A percentile compares a stretch with the other conserved stretches of the same genome.
phyloP scores from a whole-genome alignment of 92 coral and sea anemone species.

The Ricordea florida region DNA sequence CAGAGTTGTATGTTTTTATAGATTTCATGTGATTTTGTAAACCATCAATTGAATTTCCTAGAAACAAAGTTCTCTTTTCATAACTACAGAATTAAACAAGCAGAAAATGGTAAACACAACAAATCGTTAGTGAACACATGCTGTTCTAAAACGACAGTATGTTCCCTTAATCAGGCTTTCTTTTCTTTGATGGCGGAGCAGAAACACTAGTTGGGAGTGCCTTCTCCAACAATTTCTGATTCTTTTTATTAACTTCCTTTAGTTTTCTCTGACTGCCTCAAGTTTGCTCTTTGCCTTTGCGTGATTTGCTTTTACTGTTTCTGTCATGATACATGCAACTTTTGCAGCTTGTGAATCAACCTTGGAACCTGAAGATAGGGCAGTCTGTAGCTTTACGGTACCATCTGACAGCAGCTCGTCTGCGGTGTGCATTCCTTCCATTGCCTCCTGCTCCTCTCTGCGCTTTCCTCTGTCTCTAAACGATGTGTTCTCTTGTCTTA shows the following conservation, averaged over 20 bases:
- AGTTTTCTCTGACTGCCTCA: slow-evolving; percentile 14
- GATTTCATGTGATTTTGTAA: not conserved
- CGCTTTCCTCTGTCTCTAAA: slow-evolving; percentile 30
- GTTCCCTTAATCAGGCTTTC: slow-evolving; percentile 11
- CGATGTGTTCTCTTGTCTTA: slow-evolving; percentile 2
- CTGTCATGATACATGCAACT: slow-evolving; percentile 47
- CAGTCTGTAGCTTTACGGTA: slow-evolving; percentile 21
- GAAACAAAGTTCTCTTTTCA: not conserved
- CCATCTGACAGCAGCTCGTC: slow-evolving; percentile 36
- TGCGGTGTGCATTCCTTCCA: slow-evolving; percentile 45
- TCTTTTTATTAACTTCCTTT: slow-evolving; percentile 21
- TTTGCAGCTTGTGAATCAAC: slow-evolving; percentile 57
- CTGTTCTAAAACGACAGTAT: not conserved
- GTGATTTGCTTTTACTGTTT: slow-evolving; percentile 29
- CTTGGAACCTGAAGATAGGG: slow-evolving; percentile 21
- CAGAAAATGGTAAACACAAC: not conserved
- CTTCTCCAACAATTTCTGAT: slow-evolving; percentile 6
- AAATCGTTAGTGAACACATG: not conserved
- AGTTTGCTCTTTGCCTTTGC: slow-evolving; percentile 4
- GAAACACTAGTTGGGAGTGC: slow-evolving; percentile 12
- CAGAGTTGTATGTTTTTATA: slow-evolving; percentile 3
- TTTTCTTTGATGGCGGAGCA: slow-evolving; percentile 22
- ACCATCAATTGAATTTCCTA: not conserved
- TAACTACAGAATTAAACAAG: not conserved
- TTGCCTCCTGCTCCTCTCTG: slow-evolving; percentile 40